These are phyloP conservation scores for Oreortyx pictus DNA, from an alignment of 2,797 vertebrate genomes.

Conservation along the genomic window DNA sequence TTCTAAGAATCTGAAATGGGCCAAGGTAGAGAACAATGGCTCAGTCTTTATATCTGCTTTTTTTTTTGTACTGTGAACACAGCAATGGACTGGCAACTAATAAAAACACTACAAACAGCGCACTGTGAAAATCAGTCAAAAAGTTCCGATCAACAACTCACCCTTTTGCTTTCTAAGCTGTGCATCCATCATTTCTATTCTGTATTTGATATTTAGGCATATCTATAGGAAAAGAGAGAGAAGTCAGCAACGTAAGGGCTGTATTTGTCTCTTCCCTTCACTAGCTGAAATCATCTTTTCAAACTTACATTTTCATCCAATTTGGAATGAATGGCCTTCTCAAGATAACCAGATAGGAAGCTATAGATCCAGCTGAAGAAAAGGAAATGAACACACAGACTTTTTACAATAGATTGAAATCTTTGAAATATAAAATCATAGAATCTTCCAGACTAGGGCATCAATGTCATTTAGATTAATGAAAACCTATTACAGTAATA, in stretches of 20 bases:
- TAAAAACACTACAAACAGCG: neutral
- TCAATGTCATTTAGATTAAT: neutral
- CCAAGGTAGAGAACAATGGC: neutral
- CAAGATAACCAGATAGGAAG: constrained; percentile 68
- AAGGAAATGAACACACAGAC: neutral
- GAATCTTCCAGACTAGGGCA: neutral
- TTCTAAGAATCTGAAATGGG: neutral
- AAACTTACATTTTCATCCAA: constrained; percentile 72
- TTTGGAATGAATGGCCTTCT: constrained; percentile 66
- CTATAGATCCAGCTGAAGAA: constrained; percentile 70
- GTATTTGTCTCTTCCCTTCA: neutral
- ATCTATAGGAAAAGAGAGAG: constrained; percentile 49
- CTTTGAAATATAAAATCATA: neutral
- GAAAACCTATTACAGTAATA: neutral
- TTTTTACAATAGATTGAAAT: neutral
- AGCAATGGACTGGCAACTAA: neutral
- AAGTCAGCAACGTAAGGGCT: neutral
- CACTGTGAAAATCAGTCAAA: neutral
- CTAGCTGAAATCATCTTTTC: neutral
- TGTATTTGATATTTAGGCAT: constrained; percentile 57
- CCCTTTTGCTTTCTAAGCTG: constrained; percentile 66
- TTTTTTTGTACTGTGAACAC: neutral
- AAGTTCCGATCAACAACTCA: constrained; percentile 45
- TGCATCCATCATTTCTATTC: constrained; percentile 55
- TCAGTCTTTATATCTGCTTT: neutral